Evolutionary conservation across 2,888 invertebrate species (phyloP).

Genomic region (Leucophenga maculata): DNA sequence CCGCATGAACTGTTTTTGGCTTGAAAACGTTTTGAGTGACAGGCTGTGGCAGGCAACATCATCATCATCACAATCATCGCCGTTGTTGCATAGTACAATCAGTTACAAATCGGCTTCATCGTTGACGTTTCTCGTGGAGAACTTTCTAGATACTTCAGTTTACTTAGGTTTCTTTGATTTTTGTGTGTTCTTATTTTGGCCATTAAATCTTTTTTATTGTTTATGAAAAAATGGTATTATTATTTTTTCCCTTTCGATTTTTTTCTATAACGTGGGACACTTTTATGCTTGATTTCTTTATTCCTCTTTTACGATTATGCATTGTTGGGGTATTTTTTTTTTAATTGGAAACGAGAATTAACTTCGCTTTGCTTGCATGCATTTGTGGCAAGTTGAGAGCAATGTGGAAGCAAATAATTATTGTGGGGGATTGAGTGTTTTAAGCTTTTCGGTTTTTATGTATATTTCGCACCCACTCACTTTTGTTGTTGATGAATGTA

Average conservation of each 20-base stretch:
- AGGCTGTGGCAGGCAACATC: background rate
- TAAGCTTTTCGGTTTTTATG: too few species aligned
- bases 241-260: background rate
- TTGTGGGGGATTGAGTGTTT: too few species aligned
- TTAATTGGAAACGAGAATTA: slow-evolving; percentile 21
- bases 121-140: background rate
- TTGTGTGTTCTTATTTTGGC: background rate
- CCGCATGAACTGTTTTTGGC: slow-evolving; percentile 9
- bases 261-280: slow-evolving; percentile 9
- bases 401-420: too few species aligned
- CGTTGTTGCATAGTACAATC: slow-evolving; percentile 1
- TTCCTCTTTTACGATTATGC: background rate
- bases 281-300: slow-evolving; percentile 11
- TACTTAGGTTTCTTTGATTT: slow-evolving; percentile 2
- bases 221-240: background rate
- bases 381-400: slow-evolving; percentile 1
- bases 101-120: slow-evolving; percentile 11
- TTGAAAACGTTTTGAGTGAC: slow-evolving; percentile 11
- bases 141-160: background rate
- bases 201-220: background rate
- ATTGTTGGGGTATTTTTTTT: slow-evolving; percentile 6
- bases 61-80: background rate
- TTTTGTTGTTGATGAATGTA: background rate
- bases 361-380: slow-evolving; percentile 2
- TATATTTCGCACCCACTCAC: background rate